phyloP scores from a whole-genome alignment of 2,797 vertebrate genomes.

The Chaetodon trifasciatus region DNA sequence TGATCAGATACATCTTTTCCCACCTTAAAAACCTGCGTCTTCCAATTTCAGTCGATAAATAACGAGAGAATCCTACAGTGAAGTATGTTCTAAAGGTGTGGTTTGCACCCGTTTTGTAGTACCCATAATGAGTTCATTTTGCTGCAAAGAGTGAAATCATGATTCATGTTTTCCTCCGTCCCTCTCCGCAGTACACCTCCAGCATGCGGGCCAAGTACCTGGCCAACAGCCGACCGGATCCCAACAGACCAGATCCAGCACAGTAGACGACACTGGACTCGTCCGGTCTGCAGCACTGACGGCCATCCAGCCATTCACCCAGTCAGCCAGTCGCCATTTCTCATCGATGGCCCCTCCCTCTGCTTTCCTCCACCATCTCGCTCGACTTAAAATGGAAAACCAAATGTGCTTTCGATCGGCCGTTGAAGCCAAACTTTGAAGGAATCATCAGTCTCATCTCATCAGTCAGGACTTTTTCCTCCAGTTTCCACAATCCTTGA shows the following conservation, averaged over 20 bases:
- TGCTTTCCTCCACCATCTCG: slow-evolving; percentile 36
- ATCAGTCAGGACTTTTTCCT: background rate
- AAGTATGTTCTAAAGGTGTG: background rate
- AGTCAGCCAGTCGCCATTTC: background rate
- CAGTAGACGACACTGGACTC: slow-evolving; percentile 80
- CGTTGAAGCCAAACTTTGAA: slow-evolving; percentile 34
- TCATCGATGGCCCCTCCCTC: slow-evolving; percentile 30
- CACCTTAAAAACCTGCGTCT: slow-evolving; percentile 17
- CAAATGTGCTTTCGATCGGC: slow-evolving; percentile 54
- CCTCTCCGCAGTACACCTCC: slow-evolving; percentile 94
- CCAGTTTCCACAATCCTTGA: slow-evolving; percentile 1
- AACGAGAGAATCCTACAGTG: slow-evolving; percentile 41
- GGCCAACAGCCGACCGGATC: slow-evolving; percentile 91
- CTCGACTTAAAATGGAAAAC: slow-evolving; percentile 44
- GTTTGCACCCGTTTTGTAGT: background rate
- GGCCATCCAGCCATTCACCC: slow-evolving; percentile 11
- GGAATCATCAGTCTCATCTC: slow-evolving; percentile 31
- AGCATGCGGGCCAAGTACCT: slow-evolving; percentile 99
- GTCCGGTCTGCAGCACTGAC: slow-evolving; percentile 39
- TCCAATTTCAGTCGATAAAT: slow-evolving; percentile 5
- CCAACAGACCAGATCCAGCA: slow-evolving; percentile 81
- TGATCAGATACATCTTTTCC: background rate
- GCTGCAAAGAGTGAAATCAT: background rate
- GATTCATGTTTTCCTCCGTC: slow-evolving; percentile 28
- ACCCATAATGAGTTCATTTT: background rate